Evolutionary conservation across 1,140 invertebrate species (phyloP), one percentile per base, ranked within the genome.

Genomic region (Trigoniulus corallinus): DNA sequence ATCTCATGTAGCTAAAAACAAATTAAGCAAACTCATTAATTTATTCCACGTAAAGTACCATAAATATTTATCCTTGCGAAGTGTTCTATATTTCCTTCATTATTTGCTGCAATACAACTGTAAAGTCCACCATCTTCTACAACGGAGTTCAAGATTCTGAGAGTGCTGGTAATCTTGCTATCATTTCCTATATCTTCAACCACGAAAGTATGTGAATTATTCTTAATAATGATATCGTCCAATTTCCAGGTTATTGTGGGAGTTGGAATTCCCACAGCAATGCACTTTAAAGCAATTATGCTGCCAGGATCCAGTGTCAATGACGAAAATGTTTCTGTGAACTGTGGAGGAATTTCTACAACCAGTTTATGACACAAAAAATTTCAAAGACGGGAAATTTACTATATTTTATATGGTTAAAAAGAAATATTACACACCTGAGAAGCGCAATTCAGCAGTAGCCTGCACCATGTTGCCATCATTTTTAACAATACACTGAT

Each of bases 191-290:
- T 40, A 37, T 52, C 56, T 27, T 61, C 55, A 1, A 60, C 59
- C 2, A 72, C 50, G 0, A 56, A 53, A 18, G 58, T 82, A n/a
- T n/a, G n/a, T n/a, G n/a, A n/a, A n/a, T n/a, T n/a, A n/a, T n/a
- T n/a, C n/a, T n/a, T n/a, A n/a, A n/a, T n/a, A n/a, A n/a, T n/a
- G n/a, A n/a, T n/a, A 50, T 81, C 86, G 67, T 96, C 92, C 10
- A 96, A 71, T 66, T 84, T 82, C 93, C 93, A 97, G 2, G 80
- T 82, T 50, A 97, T 88, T 70, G 88, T 85, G 45, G 93, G 93
- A 15, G 85, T 84, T 12, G 93, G 93, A 67, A 93, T 95, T 43
- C 88, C 88, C n/a, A 81, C 80, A 37, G 81, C 80, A 12, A 78
- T 73, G 66, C 84, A 88, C 60, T 84, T 82, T 3, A 96, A 70